These are phyloP conservation scores for Iguana delicatissima DNA, from an alignment of 2,797 vertebrate genomes.

Conservation along the genomic window DNA sequence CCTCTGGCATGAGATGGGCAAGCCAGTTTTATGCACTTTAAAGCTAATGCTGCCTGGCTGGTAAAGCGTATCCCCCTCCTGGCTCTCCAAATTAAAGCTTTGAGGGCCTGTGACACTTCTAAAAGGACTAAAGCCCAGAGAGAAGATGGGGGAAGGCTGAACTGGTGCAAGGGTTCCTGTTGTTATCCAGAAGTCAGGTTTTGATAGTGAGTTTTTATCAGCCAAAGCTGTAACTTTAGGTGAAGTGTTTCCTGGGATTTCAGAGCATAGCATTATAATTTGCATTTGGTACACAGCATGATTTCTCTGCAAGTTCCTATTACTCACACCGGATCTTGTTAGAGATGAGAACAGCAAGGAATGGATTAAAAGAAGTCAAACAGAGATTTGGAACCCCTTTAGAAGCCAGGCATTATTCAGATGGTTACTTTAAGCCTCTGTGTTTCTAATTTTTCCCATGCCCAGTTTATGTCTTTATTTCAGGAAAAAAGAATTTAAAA, in stretches of 20 bases:
- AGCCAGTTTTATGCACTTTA: neutral
- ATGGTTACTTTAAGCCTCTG: neutral
- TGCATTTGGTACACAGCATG: neutral
- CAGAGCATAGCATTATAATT: slow-evolving; percentile 30
- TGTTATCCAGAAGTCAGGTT: slow-evolving; percentile 32
- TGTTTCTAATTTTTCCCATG: neutral
- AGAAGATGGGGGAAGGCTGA: neutral
- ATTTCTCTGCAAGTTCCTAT: slow-evolving; percentile 2
- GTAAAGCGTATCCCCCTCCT: neutral
- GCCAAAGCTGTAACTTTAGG: neutral
- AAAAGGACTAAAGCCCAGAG: neutral
- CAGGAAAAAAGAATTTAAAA: neutral
- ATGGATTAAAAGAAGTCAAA: neutral
- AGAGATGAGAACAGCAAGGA: slow-evolving; percentile 26
- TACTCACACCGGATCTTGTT: slow-evolving; percentile 13
- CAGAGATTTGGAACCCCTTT: neutral
- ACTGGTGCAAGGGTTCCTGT: neutral
- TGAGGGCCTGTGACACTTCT: neutral
- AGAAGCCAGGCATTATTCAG: neutral
- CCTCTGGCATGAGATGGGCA: slow-evolving; percentile 29
- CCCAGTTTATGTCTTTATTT: neutral
- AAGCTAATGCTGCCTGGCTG: slow-evolving; percentile 3
- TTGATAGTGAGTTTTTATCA: slow-evolving; percentile 31
- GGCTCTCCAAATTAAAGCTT: neutral
- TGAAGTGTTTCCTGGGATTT: neutral